Base-by-base conservation (phyloP, 2,888 invertebrate species). In the Morinoia aosen region DNA sequence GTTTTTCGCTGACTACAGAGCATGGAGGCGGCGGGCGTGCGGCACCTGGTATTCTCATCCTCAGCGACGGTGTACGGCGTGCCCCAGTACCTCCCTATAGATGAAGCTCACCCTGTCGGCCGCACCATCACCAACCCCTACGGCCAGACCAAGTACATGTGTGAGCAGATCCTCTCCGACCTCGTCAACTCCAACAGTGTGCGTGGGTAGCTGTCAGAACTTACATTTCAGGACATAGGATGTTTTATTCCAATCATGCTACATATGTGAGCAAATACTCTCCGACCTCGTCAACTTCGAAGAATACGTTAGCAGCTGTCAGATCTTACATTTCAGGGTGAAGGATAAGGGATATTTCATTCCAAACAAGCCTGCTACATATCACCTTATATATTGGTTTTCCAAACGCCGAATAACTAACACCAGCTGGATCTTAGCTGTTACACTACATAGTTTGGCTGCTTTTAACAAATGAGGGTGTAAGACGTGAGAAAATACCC, bases 11-110 rank as follows among this genome's bases (percentile, higher is more conserved):
- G 76, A 3, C 76, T 33, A 76, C 76, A 98, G 98, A 98, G 98
- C 95, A 99, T 99, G 98, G 98, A 98, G 96, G 98, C 98, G 96
- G 98, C 98, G 97, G 98, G 98, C 88, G 98, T 99, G 2, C 98
- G 98, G 97, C 98, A 98, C 97, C 97, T 99, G 88, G 98, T 99
- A 56, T 99, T 99, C 97, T 98, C 98, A 8, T 99, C 99, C 56
- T 99, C 99, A 0, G 99, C 99, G 57, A 99, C 99, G 0, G 99
- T 99, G 61, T 99, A 99, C 97, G 99, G 99, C 0, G 98, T 98
- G 96, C 99, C 99, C 5, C 98, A 98, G 97, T 98, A 98, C 97
- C 97, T 99, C 96, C 99, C 99, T 0, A 97, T 99, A 94, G 98
- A 98, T 97, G 99, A 99, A 97, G 97, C 98, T 0, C 98, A 99